A percentile compares a stretch with the other conserved stretches of the same genome.
These are phyloP conservation scores for Takifugu bimaculatus DNA, from an alignment of 2,113 vertebrate species.

Conservation along the genomic window DNA sequence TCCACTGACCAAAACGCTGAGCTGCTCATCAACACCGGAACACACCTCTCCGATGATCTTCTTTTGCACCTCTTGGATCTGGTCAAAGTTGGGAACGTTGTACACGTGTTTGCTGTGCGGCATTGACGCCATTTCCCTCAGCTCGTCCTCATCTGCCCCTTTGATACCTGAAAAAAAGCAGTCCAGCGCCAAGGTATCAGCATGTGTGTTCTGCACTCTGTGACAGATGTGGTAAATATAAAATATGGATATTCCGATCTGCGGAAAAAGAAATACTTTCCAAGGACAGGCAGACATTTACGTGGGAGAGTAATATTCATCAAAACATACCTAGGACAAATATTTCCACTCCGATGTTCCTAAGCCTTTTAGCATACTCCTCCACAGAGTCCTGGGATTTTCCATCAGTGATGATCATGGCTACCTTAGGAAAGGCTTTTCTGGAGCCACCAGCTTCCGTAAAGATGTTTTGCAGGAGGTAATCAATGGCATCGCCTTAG, in stretches of 20 bases:
- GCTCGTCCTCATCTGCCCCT: constrained; percentile 95
- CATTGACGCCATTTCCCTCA: constrained; percentile 88
- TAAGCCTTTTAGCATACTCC: constrained; percentile 87
- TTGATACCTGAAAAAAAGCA: constrained; percentile 85
- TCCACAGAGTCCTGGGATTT: constrained; percentile 97
- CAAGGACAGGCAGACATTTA: constrained; percentile 46
- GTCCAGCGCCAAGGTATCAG: constrained; percentile 11
- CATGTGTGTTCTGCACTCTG: constrained; percentile 14
- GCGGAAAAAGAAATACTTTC: constrained; percentile 57
- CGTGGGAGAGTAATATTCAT: constrained; percentile 40
- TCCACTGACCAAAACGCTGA: constrained; percentile 84
- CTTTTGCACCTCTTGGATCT: constrained; percentile 88
- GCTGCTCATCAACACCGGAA: constrained; percentile 90
- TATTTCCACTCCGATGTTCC: constrained; percentile 91
- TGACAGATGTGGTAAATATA: constrained; percentile 40
- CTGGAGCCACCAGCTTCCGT: constrained; percentile 87
- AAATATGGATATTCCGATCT: constrained; percentile 36
- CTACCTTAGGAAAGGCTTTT: constrained; percentile 92
- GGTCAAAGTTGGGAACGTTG: constrained; percentile 93
- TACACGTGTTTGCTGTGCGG: constrained; percentile 90
- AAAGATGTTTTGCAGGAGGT: constrained; percentile 88
- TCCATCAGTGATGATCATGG: constrained; percentile 97
- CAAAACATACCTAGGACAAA: constrained; percentile 88
- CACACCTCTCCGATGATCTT: constrained; percentile 92
- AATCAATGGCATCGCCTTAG: constrained; percentile 93